These are phyloP conservation scores for Macroramphosus scolopax DNA, from an alignment of 2,797 vertebrate species.

Conservation along the genomic window DNA sequence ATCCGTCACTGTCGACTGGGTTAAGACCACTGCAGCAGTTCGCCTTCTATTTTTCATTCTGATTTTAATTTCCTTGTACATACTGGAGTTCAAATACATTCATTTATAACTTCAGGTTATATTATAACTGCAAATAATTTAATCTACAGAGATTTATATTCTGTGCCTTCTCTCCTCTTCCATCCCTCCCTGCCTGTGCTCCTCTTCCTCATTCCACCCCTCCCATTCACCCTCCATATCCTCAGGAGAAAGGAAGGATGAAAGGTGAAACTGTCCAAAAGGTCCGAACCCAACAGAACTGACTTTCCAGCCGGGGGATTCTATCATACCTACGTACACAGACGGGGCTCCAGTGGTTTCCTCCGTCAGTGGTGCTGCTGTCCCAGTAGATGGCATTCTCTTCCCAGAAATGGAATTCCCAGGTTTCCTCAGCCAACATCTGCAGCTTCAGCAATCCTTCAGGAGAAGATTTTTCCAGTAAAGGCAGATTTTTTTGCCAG, in stretches of 20 bases:
- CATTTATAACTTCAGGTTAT: too few species aligned
- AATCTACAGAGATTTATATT: too few species aligned
- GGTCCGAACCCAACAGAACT: not conserved
- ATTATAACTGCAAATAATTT: too few species aligned
- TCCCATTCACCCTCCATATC: not conserved
- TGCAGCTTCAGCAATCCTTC: not conserved
- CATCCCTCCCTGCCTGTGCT: not conserved
- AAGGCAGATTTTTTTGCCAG: not conserved
- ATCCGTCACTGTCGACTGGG: too few species aligned
- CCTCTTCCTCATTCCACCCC: not conserved
- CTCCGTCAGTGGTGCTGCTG: conserved; percentile 2
- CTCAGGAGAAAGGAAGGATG: not conserved
- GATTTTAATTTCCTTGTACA: too few species aligned
- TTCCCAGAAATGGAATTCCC: conserved; percentile 50
- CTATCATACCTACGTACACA: too few species aligned
- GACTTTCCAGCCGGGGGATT: not conserved
- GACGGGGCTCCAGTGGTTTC: conserved; percentile 2
- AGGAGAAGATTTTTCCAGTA: conserved; percentile 6
- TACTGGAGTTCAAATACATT: too few species aligned
- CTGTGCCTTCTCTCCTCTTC: too few species aligned
- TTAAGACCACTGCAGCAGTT: too few species aligned
- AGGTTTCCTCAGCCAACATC: conserved; percentile 6
- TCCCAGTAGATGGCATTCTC: conserved; percentile 75
- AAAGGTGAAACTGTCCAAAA: not conserved
- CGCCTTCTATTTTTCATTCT: too few species aligned